Evolutionary conservation across 2,113 vertebrate species (phyloP).

Genomic region (Raja brachyura): DNA sequence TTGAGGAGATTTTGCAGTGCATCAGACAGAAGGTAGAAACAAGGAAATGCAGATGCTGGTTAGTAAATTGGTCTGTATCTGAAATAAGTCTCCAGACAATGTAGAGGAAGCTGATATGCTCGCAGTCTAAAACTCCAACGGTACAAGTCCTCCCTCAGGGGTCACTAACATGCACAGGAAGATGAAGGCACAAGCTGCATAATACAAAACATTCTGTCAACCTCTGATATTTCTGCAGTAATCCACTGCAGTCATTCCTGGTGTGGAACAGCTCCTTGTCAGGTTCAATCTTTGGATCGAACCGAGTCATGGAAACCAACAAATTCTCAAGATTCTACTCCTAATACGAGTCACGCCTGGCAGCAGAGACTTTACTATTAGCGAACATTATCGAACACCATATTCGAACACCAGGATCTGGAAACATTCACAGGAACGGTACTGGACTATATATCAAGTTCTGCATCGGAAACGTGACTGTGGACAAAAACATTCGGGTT

Average conservation of each 20-base stretch:
- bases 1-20: no score
- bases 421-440: no score
- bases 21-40: no score
- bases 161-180: not conserved
- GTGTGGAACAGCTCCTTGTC: not conserved
- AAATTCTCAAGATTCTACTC: not conserved
- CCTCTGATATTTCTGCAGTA: not conserved
- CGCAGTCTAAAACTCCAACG: not conserved
- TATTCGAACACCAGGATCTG: no score
- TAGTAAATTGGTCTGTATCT: not conserved
- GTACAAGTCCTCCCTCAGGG: not conserved
- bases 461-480: no score
- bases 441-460: no score
- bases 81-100: not conserved
- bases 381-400: no score
- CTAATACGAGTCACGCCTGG: not conserved
- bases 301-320: not conserved
- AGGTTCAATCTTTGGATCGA: not conserved
- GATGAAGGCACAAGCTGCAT: not conserved
- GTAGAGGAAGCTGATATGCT: not conserved
- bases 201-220: not conserved
- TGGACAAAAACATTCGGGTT: no score
- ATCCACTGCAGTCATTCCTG: not conserved
- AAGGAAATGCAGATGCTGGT: no score
- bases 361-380: not conserved